A percentile compares a stretch with the other conserved stretches of the same genome.
Evolutionary conservation across 1,140 invertebrate species (phyloP).

Genomic region (Leptinotarsa defecta): DNA sequence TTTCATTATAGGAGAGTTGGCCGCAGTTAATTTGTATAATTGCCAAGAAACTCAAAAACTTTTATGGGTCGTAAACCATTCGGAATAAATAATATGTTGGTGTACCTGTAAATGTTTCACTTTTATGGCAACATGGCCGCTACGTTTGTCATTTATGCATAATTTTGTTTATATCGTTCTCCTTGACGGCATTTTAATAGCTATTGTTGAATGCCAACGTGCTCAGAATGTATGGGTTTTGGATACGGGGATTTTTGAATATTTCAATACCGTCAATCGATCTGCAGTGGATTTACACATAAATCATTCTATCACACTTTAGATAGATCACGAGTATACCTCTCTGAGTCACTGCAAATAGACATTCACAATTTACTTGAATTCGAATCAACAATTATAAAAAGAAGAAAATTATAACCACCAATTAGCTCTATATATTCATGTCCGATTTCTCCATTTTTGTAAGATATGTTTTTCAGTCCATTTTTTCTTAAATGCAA

Average conservation of each 20-base stretch:
- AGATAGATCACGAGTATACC: too few relatives aligned
- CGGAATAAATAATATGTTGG: slow-evolving; percentile 43
- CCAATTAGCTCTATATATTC: too few relatives aligned
- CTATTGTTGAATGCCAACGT: slow-evolving; percentile 38
- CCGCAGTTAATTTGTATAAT: slow-evolving; percentile 43
- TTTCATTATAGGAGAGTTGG: slow-evolving; percentile 37
- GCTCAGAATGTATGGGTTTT: background rate
- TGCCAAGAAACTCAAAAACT: slow-evolving; percentile 39
- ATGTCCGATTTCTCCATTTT: too few relatives aligned
- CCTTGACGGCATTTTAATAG: slow-evolving; percentile 38
- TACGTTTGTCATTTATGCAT: slow-evolving; percentile 40
- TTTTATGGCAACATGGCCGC: slow-evolving; percentile 43
- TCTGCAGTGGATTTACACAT: too few relatives aligned
- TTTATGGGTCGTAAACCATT: slow-evolving; percentile 41
- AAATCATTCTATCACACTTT: too few relatives aligned
- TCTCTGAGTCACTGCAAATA: too few relatives aligned
- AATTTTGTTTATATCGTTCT: slow-evolving; percentile 37
- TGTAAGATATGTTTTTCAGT: too few relatives aligned
- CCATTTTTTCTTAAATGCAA: too few relatives aligned
- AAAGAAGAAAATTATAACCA: too few relatives aligned
- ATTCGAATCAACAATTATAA: too few relatives aligned
- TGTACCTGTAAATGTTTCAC: slow-evolving; percentile 39
- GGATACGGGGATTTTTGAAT: background rate
- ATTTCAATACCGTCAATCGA: too few relatives aligned
- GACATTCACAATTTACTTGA: too few relatives aligned